phyloP scores from a whole-genome alignment of 2,888 invertebrate genomes.

The Diarsia brunnea region DNA sequence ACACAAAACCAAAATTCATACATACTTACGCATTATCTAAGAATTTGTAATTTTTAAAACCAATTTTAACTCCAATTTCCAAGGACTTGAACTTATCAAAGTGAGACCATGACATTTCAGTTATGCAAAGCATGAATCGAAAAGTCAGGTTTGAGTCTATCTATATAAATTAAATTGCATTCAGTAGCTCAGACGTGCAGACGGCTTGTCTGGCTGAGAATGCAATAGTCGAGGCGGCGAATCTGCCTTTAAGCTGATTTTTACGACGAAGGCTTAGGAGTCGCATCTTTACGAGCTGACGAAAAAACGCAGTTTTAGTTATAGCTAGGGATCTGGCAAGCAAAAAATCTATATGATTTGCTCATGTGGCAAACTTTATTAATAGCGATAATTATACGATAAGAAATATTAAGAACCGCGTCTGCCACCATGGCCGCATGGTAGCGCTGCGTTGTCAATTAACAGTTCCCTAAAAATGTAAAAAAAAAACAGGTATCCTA shows the following conservation, averaged over 20 bases:
- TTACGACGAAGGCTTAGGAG: conserved; percentile 4
- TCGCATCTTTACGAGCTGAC: conserved; percentile 15
- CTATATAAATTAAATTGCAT: conserved; percentile 39
- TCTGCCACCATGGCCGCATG: no score
- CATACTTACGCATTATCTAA: neutral
- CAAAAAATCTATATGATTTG: no score
- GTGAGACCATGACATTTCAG: neutral
- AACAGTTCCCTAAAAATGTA: no score
- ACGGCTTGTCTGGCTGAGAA: conserved; percentile 28
- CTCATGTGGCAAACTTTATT: no score
- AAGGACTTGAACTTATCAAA: neutral
- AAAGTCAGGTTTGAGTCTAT: conserved; percentile 28
- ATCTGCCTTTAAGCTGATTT: conserved; percentile 19
- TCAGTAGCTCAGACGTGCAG: conserved; percentile 31
- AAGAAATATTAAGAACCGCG: no score
- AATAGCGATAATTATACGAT: no score
- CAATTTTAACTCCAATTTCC: neutral
- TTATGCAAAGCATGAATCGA: conserved; percentile 26
- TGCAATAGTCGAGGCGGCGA: conserved; percentile 40
- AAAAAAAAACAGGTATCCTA: no score
- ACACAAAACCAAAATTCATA: no score
- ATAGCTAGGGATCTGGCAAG: no score
- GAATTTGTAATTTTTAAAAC: conserved; percentile 1
- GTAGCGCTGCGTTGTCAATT: no score
- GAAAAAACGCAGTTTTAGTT: neutral